Percentiles rank a stretch among this genome's conserved stretches.
These are phyloP conservation scores for Pterocles gutturalis DNA, from an alignment of 2,113 vertebrate genomes.

Conservation along the genomic window DNA sequence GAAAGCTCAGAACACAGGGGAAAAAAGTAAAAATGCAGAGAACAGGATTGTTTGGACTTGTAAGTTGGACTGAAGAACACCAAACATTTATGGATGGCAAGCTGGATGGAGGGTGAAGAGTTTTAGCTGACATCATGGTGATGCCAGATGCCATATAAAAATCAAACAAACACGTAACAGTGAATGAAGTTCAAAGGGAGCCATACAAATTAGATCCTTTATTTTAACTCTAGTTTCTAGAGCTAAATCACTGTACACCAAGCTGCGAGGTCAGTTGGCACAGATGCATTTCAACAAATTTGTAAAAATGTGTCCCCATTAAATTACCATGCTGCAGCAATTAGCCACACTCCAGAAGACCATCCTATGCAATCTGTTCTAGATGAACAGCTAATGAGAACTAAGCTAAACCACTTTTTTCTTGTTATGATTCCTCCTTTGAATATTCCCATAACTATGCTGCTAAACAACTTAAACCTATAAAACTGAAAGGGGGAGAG, in stretches of 20 bases:
- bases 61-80: neutral
- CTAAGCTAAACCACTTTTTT: neutral
- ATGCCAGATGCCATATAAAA: neutral
- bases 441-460: slow-evolving; percentile 41
- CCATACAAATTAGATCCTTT: neutral
- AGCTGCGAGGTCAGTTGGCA: slow-evolving; percentile 40
- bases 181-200: neutral
- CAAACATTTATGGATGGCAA: neutral
- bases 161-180: neutral
- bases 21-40: neutral
- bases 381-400: slow-evolving; percentile 40
- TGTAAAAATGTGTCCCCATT: neutral
- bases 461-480: neutral
- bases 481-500: neutral
- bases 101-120: neutral
- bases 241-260: neutral
- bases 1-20: neutral
- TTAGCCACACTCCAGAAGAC: slow-evolving; percentile 44
- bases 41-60: neutral
- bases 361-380: slow-evolving; percentile 54
- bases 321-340: slow-evolving; percentile 30
- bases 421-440: slow-evolving; percentile 27
- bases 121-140: neutral
- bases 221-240: neutral
- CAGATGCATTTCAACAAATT: neutral